phyloP scores from a whole-genome alignment of 2,888 invertebrate genomes.

The Empis livida region DNA sequence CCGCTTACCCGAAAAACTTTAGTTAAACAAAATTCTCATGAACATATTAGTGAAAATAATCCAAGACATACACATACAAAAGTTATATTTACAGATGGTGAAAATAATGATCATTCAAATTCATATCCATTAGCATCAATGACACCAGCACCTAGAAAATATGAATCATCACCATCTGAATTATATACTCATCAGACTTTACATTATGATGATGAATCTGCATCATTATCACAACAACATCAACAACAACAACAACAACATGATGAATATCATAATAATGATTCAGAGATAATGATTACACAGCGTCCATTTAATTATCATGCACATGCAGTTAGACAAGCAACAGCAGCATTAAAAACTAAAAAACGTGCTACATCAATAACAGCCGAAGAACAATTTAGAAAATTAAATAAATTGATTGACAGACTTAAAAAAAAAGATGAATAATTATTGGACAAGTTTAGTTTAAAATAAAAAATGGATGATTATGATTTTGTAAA shows the following conservation, averaged over 20 bases:
- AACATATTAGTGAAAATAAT: constrained; percentile 29
- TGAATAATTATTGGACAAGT: too few relatives aligned
- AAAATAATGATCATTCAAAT: constrained; percentile 19
- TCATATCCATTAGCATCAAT: constrained; percentile 23
- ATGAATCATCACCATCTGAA: constrained; percentile 13
- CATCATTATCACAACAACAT: background rate
- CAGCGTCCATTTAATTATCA: constrained; percentile 33
- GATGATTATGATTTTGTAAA: too few relatives aligned
- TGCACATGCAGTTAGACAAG: constrained; percentile 17
- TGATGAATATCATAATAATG: constrained; percentile 7
- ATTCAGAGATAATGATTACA: constrained; percentile 18
- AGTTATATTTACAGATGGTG: constrained; percentile 25
- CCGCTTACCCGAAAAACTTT: too few relatives aligned
- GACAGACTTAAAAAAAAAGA: constrained; percentile 4
- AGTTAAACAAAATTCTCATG: background rate
- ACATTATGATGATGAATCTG: constrained; percentile 2
- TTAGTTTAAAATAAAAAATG: too few relatives aligned
- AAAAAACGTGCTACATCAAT: constrained; percentile 9
- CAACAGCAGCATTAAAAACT: background rate
- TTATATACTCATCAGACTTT: constrained; percentile 9
- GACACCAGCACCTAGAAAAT: constrained; percentile 18
- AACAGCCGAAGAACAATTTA: constrained; percentile 11
- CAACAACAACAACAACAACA: constrained; percentile 5
- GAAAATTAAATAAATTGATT: constrained; percentile 10
- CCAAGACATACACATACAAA: constrained; percentile 32